Evolutionary conservation across 2,113 vertebrate species (phyloP), one percentile per base, ranked within the genome.

Genomic region (Chamaea fasciata): DNA sequence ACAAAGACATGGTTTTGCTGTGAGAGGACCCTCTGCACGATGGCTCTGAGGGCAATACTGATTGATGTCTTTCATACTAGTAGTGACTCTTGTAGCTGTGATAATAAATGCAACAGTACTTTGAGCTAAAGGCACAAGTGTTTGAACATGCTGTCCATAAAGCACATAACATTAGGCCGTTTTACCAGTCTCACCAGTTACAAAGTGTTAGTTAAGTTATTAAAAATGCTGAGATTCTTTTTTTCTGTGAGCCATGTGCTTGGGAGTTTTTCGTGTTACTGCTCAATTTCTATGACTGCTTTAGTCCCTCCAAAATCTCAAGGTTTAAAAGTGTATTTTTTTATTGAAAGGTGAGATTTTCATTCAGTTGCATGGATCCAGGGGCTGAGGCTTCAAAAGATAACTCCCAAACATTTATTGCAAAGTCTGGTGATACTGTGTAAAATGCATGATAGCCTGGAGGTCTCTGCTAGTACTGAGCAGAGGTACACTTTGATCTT

Each of bases 401-500:
- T 77, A 86, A 62, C 78, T 76, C 63, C 41, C 35, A 65, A 79
- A 87, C 70, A 76, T 59, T 78, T 83, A 89, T 78, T 91, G 85
- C 67, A 37, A 69, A 75, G 56, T 65, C 71, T 92, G 46, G 50
- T 67, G 74, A 55, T 84, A 17, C n/a, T 57, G 37, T 71, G 53
- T 62, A 65, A 92, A 89, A 85, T 53, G 62, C n/a, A 21, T 22
- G 77, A 53, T 82, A 91, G 81, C 91, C 87, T 60, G 67, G 41
- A 92, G 89, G 91, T 79, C 44, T 87, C 55, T 85, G 30, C 68
- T 75, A 41, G 59, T 70, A 33, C 69, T 22, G 26, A 79, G 44
- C 47, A 79, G 56, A 55, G 46, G 44, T 75, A 83, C 35, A 19
- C 89, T 89, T 92, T 94, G 63, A 91, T 91, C 78, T 94, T 95